Evolutionary conservation across 2,113 vertebrate species (phyloP), one percentile per base, ranked within the genome.

Genomic region (Neomonachus schauinslandi): DNA sequence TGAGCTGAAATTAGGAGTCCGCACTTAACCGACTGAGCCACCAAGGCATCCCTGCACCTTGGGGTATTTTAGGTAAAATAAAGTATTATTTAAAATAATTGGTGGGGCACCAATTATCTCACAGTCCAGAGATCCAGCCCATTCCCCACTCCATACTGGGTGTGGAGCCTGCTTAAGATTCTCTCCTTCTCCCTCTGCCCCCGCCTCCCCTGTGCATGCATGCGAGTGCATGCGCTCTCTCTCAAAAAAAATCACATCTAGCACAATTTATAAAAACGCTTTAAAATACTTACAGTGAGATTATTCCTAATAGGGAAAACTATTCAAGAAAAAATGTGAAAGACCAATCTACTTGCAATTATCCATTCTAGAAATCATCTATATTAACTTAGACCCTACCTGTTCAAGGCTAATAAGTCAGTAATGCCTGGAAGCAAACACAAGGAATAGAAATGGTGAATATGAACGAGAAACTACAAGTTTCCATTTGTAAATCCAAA

Each of bases 301-400:
- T 63, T 28, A 85, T 80, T 72, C 53, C 72, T 71, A 84, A 71
- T 63, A 31, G 2, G 4, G 7, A 33, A 61, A 81, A 87, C 26
- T 2, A 76, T n/a, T 89, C 5, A 72, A 89, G 53, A 71, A 97
- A 95, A 42, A 39, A 65, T 57, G 21, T 67, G 16, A 55, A 79
- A 63, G n/a, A 55, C 5, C 16, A 36, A 86, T 81, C 72, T 89
- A 63, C 42, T 84, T 82, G 71, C 19, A 97, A 89, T 88, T 65
- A 85, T 33, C 28, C 39, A 92, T n/a, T 79, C 79, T 89, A 79
- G 63, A 95, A 94, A 87, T 69, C 28, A 77, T 59, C 14, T 89
- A 7, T 33, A 57, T 85, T 57, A 86, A 72, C 46, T 18, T 49
- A 89, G 16, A 46, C 55, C 26, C 53, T 79, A 53, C 4, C 69